Evolutionary conservation across 2,797 vertebrate genomes (phyloP).

Genomic region (Cynopterus sphinx): DNA sequence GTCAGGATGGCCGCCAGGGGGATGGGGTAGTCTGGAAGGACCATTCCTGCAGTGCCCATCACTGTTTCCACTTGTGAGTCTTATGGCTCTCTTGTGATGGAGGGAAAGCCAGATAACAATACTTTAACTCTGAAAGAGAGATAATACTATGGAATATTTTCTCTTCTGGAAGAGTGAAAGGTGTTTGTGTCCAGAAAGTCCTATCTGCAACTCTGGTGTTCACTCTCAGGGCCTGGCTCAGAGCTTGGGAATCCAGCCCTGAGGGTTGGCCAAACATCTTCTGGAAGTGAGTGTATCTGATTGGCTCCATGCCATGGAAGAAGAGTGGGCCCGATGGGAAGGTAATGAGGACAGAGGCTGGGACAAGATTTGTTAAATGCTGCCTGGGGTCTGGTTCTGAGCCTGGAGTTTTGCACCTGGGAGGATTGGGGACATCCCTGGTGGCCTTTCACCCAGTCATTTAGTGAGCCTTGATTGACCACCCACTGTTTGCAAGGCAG

Average conservation of each 20-base stretch:
- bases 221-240: constrained; percentile 20
- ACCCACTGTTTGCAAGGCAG: neutral
- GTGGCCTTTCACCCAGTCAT: neutral
- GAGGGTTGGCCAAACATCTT: constrained; percentile 22
- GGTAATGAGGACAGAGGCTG: neutral
- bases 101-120: constrained; percentile 1
- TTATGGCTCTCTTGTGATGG: neutral
- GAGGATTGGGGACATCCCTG: neutral
- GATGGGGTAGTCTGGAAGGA: neutral
- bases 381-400: neutral
- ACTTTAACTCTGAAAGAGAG: neutral
- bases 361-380: neutral
- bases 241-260: constrained; percentile 60
- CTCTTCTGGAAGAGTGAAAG: constrained; percentile 11
- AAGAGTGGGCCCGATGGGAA: neutral
- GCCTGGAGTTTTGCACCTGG: neutral
- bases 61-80: neutral
- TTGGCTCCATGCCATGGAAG: neutral
- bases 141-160: neutral
- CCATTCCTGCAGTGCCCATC: neutral
- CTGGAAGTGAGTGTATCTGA: constrained; percentile 32
- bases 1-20: neutral
- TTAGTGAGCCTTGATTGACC: neutral
- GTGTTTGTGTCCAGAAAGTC: constrained; percentile 1
- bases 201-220: neutral